Base-by-base conservation (phyloP, 2,888 invertebrate genomes). In the Eilema griseolum region DNA sequence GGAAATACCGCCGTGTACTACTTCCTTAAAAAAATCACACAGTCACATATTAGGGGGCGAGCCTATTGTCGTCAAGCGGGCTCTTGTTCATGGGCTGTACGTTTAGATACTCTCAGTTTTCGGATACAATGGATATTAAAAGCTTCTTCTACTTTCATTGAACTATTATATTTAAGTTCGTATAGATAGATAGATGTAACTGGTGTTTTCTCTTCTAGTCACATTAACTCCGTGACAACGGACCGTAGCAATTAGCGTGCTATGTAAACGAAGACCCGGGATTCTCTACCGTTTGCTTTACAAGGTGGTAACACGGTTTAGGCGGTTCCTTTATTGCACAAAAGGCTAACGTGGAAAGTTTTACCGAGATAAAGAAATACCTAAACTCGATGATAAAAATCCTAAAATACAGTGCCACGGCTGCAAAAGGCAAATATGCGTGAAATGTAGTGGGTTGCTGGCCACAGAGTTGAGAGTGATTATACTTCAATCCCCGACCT, bases 301-400 rank as follows among this genome's bases (percentile, higher is more conserved):
- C 76, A 74, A 76, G 61, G 68, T 75, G 66, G 69, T 71, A 69
- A 80, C 80, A 80, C 41, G 75, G 66, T 77, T 71, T 16, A 61
- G 78, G 77, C 72, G 77, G 74, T n/a, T 12, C 63, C 61, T 61
- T 62, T 65, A 57, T 67, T 69, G 65, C 70, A 70, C 52, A 59
- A 31, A 61, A 60, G 63, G 59, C 67, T 66, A 74, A 67, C 66
- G 66, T 69, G 70, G 67, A 70, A 57, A 63, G 61, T 68, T 71
- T 23, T 26, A 56, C 26, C 62, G 14, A 70, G 63, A 75, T 71
- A n/a, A n/a, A n/a, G n/a, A n/a, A n/a, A n/a, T n/a, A n/a, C n/a
- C n/a, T n/a, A n/a, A n/a, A n/a, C n/a, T n/a, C n/a, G n/a, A n/a
- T n/a, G n/a, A n/a, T n/a, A n/a, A n/a, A n/a, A n/a, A n/a, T n/a